Conservation (phyloP, 2,113 vertebrate genomes). For the Petromus typicus region DNA sequence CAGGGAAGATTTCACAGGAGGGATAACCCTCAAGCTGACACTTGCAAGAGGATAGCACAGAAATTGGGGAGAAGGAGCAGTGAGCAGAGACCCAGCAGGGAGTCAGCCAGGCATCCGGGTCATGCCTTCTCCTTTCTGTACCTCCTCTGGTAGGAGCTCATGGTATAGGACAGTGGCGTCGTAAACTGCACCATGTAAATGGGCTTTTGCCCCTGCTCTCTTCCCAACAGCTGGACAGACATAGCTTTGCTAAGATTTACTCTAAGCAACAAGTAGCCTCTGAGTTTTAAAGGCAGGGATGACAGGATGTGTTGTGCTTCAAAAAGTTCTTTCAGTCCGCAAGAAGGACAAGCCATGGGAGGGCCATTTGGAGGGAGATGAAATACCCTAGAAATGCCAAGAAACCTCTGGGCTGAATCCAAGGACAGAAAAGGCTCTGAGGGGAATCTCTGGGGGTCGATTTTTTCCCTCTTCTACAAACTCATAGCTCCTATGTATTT, state of each 20-base stretch:
- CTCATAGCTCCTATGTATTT: background rate
- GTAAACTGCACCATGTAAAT: background rate
- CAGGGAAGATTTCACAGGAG: background rate
- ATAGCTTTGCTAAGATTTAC: background rate
- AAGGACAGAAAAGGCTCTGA: background rate
- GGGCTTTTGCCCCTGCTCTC: background rate
- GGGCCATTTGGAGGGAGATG: background rate
- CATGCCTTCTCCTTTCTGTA: background rate
- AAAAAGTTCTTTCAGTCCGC: background rate
- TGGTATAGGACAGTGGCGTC: background rate
- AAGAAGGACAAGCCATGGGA: background rate
- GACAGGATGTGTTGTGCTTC: background rate
- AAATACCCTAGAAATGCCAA: slow-evolving; percentile 1
- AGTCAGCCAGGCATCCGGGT: background rate
- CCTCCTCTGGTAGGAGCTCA: background rate
- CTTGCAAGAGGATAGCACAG: background rate
- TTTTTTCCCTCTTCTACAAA: background rate
- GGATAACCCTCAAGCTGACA: background rate
- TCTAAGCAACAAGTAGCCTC: background rate
- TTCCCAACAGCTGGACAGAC: background rate
- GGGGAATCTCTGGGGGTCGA: background rate
- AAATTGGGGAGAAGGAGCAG: background rate
- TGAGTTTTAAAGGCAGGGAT: background rate
- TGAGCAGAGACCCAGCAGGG: background rate
- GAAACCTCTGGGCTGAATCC: background rate